Evolutionary conservation across 2,113 vertebrate genomes (phyloP).

Genomic region (Phainopepla nitens): DNA sequence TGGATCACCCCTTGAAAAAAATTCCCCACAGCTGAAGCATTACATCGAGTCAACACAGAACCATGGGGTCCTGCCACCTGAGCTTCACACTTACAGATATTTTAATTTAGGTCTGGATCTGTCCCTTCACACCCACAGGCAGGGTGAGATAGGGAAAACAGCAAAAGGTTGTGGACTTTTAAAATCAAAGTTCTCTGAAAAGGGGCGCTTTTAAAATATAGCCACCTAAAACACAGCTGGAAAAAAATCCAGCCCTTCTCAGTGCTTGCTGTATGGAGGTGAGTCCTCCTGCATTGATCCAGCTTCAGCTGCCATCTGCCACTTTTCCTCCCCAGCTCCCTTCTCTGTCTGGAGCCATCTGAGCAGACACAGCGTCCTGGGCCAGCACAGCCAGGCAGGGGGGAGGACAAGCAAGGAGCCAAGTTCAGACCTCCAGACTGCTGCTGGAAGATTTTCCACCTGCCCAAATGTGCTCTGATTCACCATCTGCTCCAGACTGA

Average conservation of each 20-base stretch:
- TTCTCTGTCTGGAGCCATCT: not conserved
- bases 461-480: not conserved
- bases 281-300: not conserved
- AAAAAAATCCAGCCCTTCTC: not conserved
- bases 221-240: not conserved
- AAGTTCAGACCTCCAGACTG: not conserved
- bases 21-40: not conserved
- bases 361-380: not conserved
- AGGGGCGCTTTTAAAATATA: not conserved
- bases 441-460: not conserved
- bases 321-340: not conserved
- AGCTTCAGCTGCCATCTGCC: constrained; percentile 1
- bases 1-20: not conserved
- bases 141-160: not conserved
- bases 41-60: not conserved
- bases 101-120: not conserved
- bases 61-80: not conserved
- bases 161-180: not conserved
- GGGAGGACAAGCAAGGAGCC: not conserved
- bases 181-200: not conserved
- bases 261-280: not conserved
- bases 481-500: not conserved
- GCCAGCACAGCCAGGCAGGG: not conserved
- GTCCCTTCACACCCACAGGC: not conserved
- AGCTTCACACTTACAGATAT: not conserved